These are phyloP conservation scores for Dissostichus mawsoni DNA, from an alignment of 2,113 vertebrate species.

Conservation along the genomic window DNA sequence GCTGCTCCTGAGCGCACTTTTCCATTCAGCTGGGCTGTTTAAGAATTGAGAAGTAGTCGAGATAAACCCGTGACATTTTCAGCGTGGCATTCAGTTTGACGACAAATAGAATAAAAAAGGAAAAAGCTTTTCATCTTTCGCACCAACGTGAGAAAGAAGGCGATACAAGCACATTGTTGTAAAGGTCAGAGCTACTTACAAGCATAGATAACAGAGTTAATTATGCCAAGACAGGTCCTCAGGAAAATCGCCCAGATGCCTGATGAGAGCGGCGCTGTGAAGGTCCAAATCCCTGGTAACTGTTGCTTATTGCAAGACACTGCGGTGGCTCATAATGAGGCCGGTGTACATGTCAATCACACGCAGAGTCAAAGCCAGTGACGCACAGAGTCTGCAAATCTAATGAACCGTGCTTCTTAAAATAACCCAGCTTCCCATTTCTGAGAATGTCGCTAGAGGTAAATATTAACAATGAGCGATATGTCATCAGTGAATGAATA, in stretches of 20 bases:
- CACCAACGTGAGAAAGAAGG: conserved; percentile 39
- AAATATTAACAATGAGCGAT: conserved; percentile 44
- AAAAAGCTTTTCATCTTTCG: conserved; percentile 66
- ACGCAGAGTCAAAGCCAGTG: conserved; percentile 47
- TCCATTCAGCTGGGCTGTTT: conserved; percentile 46
- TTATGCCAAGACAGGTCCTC: conserved; percentile 71
- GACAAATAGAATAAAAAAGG: conserved; percentile 52
- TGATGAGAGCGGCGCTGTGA: conserved; percentile 41
- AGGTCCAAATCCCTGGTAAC: conserved; percentile 68
- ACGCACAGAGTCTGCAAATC: conserved; percentile 70
- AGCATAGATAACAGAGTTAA: conserved; percentile 82
- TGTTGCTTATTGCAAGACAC: conserved; percentile 47
- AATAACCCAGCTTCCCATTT: conserved; percentile 73
- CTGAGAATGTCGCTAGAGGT: conserved; percentile 72
- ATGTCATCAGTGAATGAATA: conserved; percentile 57
- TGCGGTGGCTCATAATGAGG: conserved; percentile 61
- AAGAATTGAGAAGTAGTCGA: conserved; percentile 34
- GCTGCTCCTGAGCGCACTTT: conserved; percentile 37
- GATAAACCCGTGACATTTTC: conserved; percentile 81
- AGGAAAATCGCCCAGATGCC: conserved; percentile 51
- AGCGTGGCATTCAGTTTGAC: conserved; percentile 68
- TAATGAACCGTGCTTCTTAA: conserved; percentile 72
- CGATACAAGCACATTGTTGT: conserved; percentile 74
- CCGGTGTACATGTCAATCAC: conserved; percentile 77
- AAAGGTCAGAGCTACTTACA: conserved; percentile 85